Evolutionary conservation across 2,888 invertebrate species (phyloP).

Genomic region (Axea sp.): DNA sequence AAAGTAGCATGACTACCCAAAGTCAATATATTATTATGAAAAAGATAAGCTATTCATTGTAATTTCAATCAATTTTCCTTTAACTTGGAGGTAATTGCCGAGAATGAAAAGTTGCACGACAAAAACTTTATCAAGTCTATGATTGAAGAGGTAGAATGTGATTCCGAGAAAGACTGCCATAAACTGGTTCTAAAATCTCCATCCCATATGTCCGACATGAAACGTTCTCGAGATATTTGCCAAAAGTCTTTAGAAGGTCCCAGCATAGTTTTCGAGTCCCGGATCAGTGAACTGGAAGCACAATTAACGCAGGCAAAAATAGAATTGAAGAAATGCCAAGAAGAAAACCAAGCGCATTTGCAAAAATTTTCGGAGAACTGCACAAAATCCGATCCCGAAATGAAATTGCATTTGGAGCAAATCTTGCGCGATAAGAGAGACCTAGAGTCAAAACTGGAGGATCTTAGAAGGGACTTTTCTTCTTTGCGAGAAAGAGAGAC

Average conservation of each 20-base stretch:
- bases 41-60: too few relatives aligned
- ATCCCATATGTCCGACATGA: constrained; percentile 24
- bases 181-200: constrained; percentile 32
- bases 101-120: constrained; percentile 90
- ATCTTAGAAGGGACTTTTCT: constrained; percentile 84
- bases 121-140: constrained; percentile 85
- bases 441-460: constrained; percentile 81
- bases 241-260: constrained; percentile 84
- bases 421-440: constrained; percentile 72
- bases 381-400: constrained; percentile 60
- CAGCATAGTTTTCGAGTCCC: constrained; percentile 90
- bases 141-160: constrained; percentile 78
- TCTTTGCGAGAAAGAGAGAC: constrained; percentile 83
- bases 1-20: too few relatives aligned
- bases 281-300: constrained; percentile 91
- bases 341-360: constrained; percentile 82
- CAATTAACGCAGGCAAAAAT: constrained; percentile 89
- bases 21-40: too few relatives aligned
- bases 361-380: constrained; percentile 74
- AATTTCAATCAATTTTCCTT: background rate
- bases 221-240: constrained; percentile 40
- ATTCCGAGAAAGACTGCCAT: constrained; percentile 63
- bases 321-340: constrained; percentile 87
- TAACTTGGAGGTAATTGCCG: constrained; percentile 83
- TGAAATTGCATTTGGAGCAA: constrained; percentile 70